These are phyloP conservation scores for Ianthella basta DNA, from an alignment of 37 sponge, comb jelly and placozoan species.

Conservation along the genomic window DNA sequence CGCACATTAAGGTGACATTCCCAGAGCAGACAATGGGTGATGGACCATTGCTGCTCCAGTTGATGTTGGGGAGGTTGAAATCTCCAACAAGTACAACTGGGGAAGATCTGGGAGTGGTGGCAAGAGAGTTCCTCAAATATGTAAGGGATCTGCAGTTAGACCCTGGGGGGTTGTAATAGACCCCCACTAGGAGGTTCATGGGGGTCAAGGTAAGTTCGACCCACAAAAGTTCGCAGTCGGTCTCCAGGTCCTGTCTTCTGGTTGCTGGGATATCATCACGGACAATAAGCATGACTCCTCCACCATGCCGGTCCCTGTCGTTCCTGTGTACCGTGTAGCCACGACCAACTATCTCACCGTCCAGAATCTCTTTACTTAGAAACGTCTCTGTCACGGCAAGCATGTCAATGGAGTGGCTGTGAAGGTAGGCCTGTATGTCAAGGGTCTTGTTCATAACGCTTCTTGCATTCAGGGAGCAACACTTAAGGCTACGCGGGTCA, in stretches of 20 bases:
- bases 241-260: conserved; percentile 33
- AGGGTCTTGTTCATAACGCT: conserved; percentile 4
- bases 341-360: background rate
- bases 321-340: background rate
- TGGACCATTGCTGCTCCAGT: conserved; percentile 2
- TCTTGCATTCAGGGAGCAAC: conserved; percentile 8
- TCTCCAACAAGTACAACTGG: background rate
- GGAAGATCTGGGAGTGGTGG: background rate
- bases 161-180: conserved; percentile 25
- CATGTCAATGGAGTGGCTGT: background rate
- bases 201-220: background rate
- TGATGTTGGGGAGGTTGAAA: background rate
- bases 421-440: background rate
- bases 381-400: conserved; percentile 12
- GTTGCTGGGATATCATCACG: background rate
- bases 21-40: background rate
- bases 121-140: background rate
- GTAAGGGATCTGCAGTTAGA: background rate
- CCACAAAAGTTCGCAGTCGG: conserved; percentile 15
- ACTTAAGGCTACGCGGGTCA: background rate
- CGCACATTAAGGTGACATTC: background rate
- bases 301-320: conserved; percentile 32
- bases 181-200: background rate
- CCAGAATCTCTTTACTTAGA: background rate
- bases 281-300: conserved; percentile 36